Evolutionary conservation across 2,797 vertebrate genomes (phyloP).

Genomic region (Australoheros facetus): DNA sequence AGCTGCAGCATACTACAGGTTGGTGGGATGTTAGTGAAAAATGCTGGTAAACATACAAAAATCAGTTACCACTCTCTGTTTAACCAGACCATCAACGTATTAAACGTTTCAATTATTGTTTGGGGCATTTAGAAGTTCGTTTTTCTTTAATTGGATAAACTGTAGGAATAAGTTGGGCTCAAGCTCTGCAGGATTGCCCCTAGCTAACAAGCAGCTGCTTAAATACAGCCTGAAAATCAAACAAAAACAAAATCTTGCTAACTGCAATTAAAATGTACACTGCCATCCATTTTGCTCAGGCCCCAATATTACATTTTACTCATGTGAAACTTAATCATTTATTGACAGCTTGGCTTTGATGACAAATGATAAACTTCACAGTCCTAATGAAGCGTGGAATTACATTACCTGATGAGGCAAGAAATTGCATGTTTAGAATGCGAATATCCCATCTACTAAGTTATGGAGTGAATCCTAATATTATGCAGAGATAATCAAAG

Average conservation of each 20-base stretch:
- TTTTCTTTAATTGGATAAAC: constrained; percentile 54
- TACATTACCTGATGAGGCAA: constrained; percentile 86
- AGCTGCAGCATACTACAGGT: constrained; percentile 1
- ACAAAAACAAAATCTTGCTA: constrained; percentile 58
- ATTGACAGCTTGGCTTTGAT: constrained; percentile 85
- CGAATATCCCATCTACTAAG: constrained; percentile 75
- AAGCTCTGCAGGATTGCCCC: constrained; percentile 48
- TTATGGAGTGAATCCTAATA: constrained; percentile 76
- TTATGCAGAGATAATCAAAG: constrained; percentile 73
- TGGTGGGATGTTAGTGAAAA: neutral
- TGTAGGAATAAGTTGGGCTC: constrained; percentile 57
- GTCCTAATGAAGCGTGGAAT: constrained; percentile 86
- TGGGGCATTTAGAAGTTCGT: constrained; percentile 29
- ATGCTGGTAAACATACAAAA: constrained; percentile 2
- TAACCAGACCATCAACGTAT: constrained; percentile 35
- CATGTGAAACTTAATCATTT: constrained; percentile 84
- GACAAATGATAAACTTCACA: constrained; percentile 87
- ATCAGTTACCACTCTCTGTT: constrained; percentile 24
- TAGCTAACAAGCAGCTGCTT: constrained; percentile 49
- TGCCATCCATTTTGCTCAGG: constrained; percentile 66
- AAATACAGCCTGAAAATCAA: constrained; percentile 57
- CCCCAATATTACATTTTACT: constrained; percentile 80
- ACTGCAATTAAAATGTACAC: constrained; percentile 74
- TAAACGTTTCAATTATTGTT: constrained; percentile 38
- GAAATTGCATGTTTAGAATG: constrained; percentile 84